These are phyloP conservation scores for Neuroterus valhalla DNA, from an alignment of 1,140 invertebrate genomes.

Conservation along the genomic window DNA sequence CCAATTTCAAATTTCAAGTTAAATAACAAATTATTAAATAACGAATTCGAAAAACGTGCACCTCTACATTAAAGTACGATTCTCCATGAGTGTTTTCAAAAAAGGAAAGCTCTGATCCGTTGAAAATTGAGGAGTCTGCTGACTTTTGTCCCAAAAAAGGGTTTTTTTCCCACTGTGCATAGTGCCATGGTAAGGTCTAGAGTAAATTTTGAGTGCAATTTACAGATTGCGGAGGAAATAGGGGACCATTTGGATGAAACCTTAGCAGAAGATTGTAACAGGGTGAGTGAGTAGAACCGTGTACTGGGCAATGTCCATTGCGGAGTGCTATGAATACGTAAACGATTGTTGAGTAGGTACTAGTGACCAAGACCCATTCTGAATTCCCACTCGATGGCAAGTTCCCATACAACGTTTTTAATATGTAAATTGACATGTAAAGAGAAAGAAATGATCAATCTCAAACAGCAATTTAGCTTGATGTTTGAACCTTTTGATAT, in stretches of 20 bases:
- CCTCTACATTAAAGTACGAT: too few species aligned
- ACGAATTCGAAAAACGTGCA: too few species aligned
- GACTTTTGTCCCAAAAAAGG: too few species aligned
- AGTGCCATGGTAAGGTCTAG: background rate
- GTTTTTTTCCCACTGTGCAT: too few species aligned
- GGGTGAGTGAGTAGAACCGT: conserved; percentile 18
- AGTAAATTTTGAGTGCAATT: background rate
- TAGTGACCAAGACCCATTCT: conserved; percentile 11
- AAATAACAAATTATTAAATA: too few species aligned
- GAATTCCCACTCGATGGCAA: conserved; percentile 3
- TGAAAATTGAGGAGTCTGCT: too few species aligned
- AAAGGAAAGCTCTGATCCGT: too few species aligned
- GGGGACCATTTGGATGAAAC: background rate
- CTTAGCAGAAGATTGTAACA: conserved; percentile 8
- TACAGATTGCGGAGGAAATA: background rate
- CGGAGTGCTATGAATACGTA: conserved; percentile 21
- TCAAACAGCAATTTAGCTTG: background rate
- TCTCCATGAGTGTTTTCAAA: too few species aligned
- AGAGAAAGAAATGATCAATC: background rate
- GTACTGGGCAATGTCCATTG: conserved; percentile 20
- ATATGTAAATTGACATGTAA: background rate
- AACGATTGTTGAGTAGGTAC: conserved; percentile 23
- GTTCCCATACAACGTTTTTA: conserved; percentile 7
- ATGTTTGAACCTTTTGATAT: background rate
- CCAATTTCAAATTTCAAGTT: too few species aligned